These are phyloP conservation scores for Paramormyrops hopkinsi DNA, from an alignment of 2,797 vertebrate genomes.

Conservation along the genomic window DNA sequence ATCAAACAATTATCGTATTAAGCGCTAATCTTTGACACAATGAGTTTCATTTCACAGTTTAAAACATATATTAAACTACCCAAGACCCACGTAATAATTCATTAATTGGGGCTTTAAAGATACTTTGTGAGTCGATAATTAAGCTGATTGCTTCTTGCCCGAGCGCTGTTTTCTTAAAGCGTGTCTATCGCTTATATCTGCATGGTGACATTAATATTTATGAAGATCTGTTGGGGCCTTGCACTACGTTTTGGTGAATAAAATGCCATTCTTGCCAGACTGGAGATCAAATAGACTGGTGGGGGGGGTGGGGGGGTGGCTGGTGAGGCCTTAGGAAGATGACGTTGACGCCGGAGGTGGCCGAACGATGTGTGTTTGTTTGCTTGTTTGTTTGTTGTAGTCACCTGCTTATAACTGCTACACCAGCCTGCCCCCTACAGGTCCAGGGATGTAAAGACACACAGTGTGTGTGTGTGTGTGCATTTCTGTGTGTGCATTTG, in stretches of 20 bases:
- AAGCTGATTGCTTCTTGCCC: neutral
- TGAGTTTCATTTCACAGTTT: neutral
- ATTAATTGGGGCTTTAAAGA: conserved; percentile 9
- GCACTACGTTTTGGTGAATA: neutral
- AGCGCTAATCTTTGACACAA: neutral
- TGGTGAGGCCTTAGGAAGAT: neutral
- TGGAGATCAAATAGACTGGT: conserved; percentile 11
- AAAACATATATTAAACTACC: conserved; percentile 1
- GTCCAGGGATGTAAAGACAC: neutral
- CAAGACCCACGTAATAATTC: neutral
- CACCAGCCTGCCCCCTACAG: neutral
- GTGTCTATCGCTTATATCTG: conserved; percentile 2
- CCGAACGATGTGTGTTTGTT: neutral
- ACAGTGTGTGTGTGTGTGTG: neutral
- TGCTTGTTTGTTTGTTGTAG: neutral
- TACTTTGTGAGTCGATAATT: neutral
- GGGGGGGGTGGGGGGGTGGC: neutral
- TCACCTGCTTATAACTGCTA: neutral
- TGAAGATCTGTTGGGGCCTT: conserved; percentile 3
- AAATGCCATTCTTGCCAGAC: neutral
- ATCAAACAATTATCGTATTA: conserved; percentile 6
- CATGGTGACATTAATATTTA: neutral
- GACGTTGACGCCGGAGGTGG: neutral
- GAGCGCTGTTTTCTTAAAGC: neutral
- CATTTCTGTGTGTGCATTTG: neutral